Evolutionary conservation across 2,888 invertebrate species (phyloP).

Genomic region (Cistogaster globosa): DNA sequence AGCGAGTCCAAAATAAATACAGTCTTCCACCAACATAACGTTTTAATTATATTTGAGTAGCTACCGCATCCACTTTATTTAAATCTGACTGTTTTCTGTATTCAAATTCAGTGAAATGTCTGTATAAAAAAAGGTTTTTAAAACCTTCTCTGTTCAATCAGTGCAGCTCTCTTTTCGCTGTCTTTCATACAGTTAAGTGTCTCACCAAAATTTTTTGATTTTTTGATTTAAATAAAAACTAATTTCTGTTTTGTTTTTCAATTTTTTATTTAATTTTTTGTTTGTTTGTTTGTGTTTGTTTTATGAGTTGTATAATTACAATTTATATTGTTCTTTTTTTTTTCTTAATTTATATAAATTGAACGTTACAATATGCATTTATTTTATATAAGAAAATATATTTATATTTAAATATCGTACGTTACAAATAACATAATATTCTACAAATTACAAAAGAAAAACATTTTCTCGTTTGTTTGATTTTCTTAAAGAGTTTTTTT

Average conservation of each 20-base stretch:
- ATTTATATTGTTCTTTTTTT: slow-evolving; percentile 68
- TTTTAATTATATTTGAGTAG: no score
- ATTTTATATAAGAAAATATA: slow-evolving; percentile 71
- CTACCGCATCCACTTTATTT: no score
- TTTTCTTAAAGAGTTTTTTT: slow-evolving; percentile 66
- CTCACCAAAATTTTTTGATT: not conserved
- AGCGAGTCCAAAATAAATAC: no score
- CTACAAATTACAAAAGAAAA: slow-evolving; percentile 70
- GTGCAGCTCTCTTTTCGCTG: no score
- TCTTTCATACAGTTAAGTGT: not conserved
- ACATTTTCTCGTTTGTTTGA: slow-evolving; percentile 42
- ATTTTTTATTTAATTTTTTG: slow-evolving; percentile 71
- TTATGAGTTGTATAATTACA: slow-evolving; percentile 71
- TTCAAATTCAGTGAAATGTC: no score
- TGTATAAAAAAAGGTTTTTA: no score
- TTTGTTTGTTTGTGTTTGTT: slow-evolving; percentile 72
- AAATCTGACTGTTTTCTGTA: no score
- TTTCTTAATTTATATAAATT: slow-evolving; percentile 74
- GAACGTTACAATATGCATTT: slow-evolving; percentile 69
- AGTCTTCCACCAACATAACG: no score
- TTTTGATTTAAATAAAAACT: slow-evolving; percentile 40
- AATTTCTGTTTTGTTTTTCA: slow-evolving; percentile 57
- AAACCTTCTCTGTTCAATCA: no score
- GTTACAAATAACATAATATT: slow-evolving; percentile 72
- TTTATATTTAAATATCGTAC: slow-evolving; percentile 78